Conservation (phyloP, 1,140 invertebrate species). For the Lamellibrachia luymesi region DNA sequence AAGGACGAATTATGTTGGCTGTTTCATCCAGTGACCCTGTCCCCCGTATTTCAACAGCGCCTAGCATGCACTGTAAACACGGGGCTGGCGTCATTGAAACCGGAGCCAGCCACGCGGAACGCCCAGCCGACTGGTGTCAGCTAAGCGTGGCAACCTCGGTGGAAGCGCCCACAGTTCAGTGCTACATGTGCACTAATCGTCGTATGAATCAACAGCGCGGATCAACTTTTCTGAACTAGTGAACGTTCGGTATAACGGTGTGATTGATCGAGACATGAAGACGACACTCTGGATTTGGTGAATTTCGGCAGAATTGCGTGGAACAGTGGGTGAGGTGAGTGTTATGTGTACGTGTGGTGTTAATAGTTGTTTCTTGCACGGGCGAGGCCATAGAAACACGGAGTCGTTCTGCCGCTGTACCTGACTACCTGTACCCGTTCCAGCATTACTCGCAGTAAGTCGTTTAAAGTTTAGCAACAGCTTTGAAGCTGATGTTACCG, state of each 20-base stretch:
- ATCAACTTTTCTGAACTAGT: not conserved
- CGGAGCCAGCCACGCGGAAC: not conserved
- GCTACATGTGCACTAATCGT: not conserved
- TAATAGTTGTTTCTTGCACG: not conserved
- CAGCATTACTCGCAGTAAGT: not conserved
- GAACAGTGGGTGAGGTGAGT: not conserved
- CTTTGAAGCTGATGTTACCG: not conserved
- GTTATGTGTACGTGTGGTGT: too few species aligned
- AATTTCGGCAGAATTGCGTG: not conserved
- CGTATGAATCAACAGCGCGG: not conserved
- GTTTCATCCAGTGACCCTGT: not conserved
- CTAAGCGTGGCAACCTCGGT: not conserved
- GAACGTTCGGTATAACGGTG: not conserved
- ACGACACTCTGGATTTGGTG: not conserved
- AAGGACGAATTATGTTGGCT: not conserved
- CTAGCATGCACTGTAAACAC: not conserved
- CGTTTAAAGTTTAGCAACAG: not conserved
- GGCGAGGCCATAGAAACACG: not conserved
- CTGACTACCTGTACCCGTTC: not conserved
- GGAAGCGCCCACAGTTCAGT: not conserved
- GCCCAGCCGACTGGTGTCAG: not conserved
- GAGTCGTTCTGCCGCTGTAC: not conserved
- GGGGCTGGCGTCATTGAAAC: not conserved
- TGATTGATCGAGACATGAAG: not conserved
- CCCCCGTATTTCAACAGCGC: not conserved